A percentile compares a stretch with the other conserved stretches of the same genome.
phyloP scores from a whole-genome alignment of 2,113 vertebrate genomes.

The Dasyurus viverrinus region DNA sequence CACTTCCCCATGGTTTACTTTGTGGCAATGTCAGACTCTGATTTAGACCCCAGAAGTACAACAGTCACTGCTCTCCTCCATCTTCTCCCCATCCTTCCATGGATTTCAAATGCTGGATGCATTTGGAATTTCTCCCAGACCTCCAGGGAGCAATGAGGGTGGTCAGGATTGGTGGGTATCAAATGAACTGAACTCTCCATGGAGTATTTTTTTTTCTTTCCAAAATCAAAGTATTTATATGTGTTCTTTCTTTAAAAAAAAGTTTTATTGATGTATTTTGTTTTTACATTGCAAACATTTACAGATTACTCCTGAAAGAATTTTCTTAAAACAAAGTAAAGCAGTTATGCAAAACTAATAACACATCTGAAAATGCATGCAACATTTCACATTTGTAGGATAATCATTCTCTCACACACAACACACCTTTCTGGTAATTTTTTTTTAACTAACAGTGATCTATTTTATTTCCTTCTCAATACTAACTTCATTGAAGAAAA shows the following conservation, averaged over 20 bases:
- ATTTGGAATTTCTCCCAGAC: background rate
- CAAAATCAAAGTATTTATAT: background rate
- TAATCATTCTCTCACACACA: too few species aligned
- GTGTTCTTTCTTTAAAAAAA: background rate
- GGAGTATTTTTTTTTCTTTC: background rate
- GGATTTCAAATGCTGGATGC: background rate
- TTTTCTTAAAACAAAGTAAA: background rate
- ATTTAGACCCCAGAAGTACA: background rate
- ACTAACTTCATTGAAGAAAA: background rate
- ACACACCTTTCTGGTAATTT: too few species aligned
- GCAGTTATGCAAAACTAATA: background rate
- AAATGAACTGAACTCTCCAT: background rate
- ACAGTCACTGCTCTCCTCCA: background rate
- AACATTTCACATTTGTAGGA: background rate
- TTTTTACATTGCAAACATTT: background rate
- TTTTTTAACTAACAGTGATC: background rate
- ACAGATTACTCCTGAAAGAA: background rate
- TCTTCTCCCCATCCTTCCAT: background rate
- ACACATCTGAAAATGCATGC: background rate
- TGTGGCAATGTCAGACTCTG: background rate
- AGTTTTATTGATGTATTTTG: background rate
- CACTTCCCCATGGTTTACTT: background rate
- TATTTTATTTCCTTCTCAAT: background rate
- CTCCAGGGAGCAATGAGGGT: background rate
- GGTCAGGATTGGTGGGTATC: background rate